phyloP scores from a whole-genome alignment of 2,113 vertebrate genomes.

The Protomyctophum bolini region DNA sequence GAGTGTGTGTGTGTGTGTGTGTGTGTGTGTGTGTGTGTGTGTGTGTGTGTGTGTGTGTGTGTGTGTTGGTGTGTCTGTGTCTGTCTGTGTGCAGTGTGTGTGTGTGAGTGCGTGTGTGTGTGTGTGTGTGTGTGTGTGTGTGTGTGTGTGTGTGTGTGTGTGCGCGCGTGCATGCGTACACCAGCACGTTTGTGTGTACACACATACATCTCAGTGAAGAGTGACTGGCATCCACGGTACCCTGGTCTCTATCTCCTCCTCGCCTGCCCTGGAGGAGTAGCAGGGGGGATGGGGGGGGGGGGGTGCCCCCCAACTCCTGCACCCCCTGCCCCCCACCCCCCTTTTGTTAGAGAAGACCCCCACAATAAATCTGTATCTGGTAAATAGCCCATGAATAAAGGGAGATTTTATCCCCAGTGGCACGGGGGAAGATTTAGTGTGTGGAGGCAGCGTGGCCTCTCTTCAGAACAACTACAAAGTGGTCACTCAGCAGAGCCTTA shows the following conservation, averaged over 20 bases:
- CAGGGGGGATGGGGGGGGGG: slow-evolving; percentile 22
- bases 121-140: no score
- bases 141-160: no score
- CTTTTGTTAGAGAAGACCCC: slow-evolving; percentile 73
- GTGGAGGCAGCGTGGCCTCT: slow-evolving; percentile 71
- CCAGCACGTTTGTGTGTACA: neutral
- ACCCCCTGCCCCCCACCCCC: slow-evolving; percentile 30
- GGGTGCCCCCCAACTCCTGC: slow-evolving; percentile 40
- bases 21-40: neutral
- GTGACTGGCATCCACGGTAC: slow-evolving; percentile 25
- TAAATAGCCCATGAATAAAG: slow-evolving; percentile 83
- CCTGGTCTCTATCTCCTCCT: slow-evolving; percentile 42
- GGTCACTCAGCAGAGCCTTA: slow-evolving; percentile 76
- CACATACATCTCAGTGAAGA: slow-evolving; percentile 47
- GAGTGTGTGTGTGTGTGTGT: neutral
- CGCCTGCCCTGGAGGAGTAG: slow-evolving; percentile 35
- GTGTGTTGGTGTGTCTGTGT: neutral
- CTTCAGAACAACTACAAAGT: slow-evolving; percentile 79
- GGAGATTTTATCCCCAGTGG: slow-evolving; percentile 78
- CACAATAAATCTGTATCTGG: slow-evolving; percentile 80
- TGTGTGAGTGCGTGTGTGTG: neutral
- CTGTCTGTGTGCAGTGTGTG: neutral
- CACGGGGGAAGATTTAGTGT: slow-evolving; percentile 77
- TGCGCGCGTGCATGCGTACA: slow-evolving; percentile 10
- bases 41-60: neutral